Conservation (phyloP, 2,888 invertebrate species). For the Lordiphosa fenestrarum region DNA sequence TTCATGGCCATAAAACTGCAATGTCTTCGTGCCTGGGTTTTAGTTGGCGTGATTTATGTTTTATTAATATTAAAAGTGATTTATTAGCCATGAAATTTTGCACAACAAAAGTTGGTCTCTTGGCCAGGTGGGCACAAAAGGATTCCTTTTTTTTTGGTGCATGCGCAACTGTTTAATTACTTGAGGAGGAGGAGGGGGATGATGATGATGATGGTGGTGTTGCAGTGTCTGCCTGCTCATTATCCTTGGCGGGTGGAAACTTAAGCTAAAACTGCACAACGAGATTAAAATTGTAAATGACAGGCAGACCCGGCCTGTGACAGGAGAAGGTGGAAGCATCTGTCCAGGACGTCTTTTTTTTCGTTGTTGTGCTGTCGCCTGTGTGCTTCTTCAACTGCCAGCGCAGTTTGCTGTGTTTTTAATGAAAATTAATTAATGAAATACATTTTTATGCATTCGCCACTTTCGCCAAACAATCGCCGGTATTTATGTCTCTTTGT, state of each 20-base stretch:
- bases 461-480: conserved; percentile 28
- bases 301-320: conserved; percentile 47
- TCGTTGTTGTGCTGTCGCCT: conserved; percentile 8
- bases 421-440: conserved; percentile 72
- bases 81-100: conserved; percentile 71
- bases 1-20: too few species aligned
- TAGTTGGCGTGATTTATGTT: conserved; percentile 74
- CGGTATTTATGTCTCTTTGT: too few species aligned
- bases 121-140: conserved; percentile 13
- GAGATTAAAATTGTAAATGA: conserved; percentile 75
- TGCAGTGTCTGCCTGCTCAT: conserved; percentile 43
- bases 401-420: conserved; percentile 57
- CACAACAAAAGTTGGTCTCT: conserved; percentile 42
- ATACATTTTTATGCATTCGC: conserved; percentile 58
- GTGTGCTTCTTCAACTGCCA: conserved; percentile 26
- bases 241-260: conserved; percentile 46
- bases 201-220: neutral
- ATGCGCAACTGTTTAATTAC: conserved; percentile 62
- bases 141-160: conserved; percentile 25
- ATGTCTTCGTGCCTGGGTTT: conserved; percentile 30
- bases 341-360: conserved; percentile 11
- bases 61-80: conserved; percentile 78
- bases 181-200: conserved; percentile 5
- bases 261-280: conserved; percentile 70
- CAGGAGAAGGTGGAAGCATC: conserved; percentile 30